Percentiles rank a stretch among this genome's conserved stretches.
Conservation (phyloP, 2,797 vertebrate species). For the Labroides dimidiatus region DNA sequence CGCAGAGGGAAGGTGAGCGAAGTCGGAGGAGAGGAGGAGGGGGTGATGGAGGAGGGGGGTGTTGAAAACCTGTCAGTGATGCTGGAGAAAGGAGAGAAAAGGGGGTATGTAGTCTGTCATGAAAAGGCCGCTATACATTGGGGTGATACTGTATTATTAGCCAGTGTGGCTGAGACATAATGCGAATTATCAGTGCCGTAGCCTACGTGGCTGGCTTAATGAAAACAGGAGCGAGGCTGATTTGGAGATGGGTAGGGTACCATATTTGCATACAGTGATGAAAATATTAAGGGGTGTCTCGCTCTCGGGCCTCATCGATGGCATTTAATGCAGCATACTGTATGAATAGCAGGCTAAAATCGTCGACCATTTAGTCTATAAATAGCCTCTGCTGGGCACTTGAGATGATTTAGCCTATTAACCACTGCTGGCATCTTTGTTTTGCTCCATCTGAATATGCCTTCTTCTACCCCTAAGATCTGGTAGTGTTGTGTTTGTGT, state of each 20-base stretch:
- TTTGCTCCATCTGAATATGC: conserved; percentile 42
- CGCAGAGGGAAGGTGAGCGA: conserved; percentile 88
- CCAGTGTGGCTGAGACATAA: conserved; percentile 51
- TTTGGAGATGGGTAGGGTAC: conserved; percentile 52
- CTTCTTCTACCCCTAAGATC: conserved; percentile 28
- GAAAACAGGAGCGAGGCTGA: conserved; percentile 47
- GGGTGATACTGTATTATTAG: conserved; percentile 44
- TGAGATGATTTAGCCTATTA: conserved; percentile 45
- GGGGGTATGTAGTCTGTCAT: conserved; percentile 47
- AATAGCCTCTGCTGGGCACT: conserved; percentile 43
- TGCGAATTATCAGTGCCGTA: conserved; percentile 58
- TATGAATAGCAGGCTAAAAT: conserved; percentile 31
- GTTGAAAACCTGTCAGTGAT: conserved; percentile 68
- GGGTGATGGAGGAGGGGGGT: conserved; percentile 1
- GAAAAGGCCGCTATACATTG: conserved; percentile 61
- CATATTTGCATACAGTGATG: conserved; percentile 63
- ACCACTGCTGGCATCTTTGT: conserved; percentile 59
- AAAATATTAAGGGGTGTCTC: conserved; percentile 49
- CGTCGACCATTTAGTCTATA: conserved; percentile 46
- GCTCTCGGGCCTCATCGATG: conserved; percentile 64
- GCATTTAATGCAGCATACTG: conserved; percentile 50
- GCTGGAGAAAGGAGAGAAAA: conserved; percentile 62
- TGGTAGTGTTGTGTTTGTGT: conserved; percentile 70
- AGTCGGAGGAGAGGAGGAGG: conserved; percentile 31
- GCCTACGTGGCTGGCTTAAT: conserved; percentile 30